Conservation (phyloP, 2,797 vertebrate species). For the Neosilurus hyrtlii region DNA sequence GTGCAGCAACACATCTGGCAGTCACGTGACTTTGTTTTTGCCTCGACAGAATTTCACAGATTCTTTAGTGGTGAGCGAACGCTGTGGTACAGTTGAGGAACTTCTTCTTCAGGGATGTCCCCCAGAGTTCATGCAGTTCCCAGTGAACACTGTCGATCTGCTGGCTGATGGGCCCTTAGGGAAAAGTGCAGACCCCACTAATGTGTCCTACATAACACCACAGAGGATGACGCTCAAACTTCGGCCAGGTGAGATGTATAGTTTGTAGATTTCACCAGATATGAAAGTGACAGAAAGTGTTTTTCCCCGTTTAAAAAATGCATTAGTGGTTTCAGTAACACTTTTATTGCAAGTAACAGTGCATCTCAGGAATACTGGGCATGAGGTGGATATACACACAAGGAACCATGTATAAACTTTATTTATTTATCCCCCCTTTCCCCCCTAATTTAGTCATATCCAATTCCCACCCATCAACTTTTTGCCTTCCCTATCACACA, state of each 20-base stretch:
- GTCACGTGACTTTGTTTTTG: slow-evolving; percentile 34
- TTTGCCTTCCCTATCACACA: too few species aligned
- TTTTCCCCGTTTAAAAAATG: not conserved
- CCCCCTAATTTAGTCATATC: too few species aligned
- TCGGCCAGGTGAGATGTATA: slow-evolving; percentile 76
- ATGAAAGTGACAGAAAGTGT: not conserved
- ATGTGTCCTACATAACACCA: slow-evolving; percentile 87
- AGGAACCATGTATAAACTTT: not conserved
- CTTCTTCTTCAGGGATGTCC: slow-evolving; percentile 84
- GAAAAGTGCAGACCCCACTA: slow-evolving; percentile 65
- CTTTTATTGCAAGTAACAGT: not conserved
- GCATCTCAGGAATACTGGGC: not conserved
- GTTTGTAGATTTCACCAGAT: not conserved
- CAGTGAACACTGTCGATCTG: slow-evolving; percentile 74
- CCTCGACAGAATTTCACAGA: slow-evolving; percentile 89
- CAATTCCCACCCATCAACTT: too few species aligned
- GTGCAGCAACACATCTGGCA: not conserved
- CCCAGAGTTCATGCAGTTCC: slow-evolving; percentile 78
- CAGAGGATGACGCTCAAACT: slow-evolving; percentile 86
- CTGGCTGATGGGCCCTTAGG: slow-evolving; percentile 78
- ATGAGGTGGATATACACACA: not conserved
- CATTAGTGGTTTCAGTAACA: not conserved
- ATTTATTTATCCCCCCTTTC: too few species aligned
- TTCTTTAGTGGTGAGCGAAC: slow-evolving; percentile 71
- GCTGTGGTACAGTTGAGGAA: slow-evolving; percentile 81